phyloP scores from a whole-genome alignment of 35 echinoderm and acorn worm species.

The Lytechinus variegatus region DNA sequence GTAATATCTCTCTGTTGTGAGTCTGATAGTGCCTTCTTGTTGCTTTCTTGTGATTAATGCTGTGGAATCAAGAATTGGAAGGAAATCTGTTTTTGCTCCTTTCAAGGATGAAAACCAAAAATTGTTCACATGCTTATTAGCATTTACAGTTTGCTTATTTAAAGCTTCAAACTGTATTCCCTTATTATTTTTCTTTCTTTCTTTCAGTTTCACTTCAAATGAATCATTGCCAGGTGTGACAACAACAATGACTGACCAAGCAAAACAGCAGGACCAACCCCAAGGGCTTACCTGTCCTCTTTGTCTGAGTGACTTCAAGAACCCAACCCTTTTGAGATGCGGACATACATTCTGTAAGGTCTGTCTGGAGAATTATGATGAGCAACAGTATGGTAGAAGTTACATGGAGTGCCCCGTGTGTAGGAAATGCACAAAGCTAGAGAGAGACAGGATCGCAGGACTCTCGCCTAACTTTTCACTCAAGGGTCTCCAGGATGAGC shows the following conservation, averaged over 20 bases:
- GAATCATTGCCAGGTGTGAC: not conserved
- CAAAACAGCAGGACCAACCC: not conserved
- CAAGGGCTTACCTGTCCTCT: conserved; percentile 8
- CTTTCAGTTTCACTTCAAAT: not conserved
- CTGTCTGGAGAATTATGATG: not conserved
- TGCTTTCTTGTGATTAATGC: no score
- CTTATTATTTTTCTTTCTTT: no score
- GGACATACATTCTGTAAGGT: conserved; percentile 29
- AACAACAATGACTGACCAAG: not conserved
- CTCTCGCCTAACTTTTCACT: not conserved
- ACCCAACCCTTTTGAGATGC: not conserved
- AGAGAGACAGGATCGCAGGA: not conserved
- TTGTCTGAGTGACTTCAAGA: not conserved
- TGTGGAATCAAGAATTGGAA: no score
- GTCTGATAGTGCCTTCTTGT: no score
- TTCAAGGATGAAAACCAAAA: no score
- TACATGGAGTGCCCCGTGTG: conserved; percentile 25
- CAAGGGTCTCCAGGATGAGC: not conserved
- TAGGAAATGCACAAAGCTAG: not conserved
- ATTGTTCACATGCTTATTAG: no score
- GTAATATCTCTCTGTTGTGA: no score
- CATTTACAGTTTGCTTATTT: no score
- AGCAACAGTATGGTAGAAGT: not conserved
- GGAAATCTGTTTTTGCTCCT: no score
- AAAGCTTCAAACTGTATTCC: no score